Base-by-base conservation (phyloP, 64 coral and sea anemone genomes). In the Stichodactyla mertensii region DNA sequence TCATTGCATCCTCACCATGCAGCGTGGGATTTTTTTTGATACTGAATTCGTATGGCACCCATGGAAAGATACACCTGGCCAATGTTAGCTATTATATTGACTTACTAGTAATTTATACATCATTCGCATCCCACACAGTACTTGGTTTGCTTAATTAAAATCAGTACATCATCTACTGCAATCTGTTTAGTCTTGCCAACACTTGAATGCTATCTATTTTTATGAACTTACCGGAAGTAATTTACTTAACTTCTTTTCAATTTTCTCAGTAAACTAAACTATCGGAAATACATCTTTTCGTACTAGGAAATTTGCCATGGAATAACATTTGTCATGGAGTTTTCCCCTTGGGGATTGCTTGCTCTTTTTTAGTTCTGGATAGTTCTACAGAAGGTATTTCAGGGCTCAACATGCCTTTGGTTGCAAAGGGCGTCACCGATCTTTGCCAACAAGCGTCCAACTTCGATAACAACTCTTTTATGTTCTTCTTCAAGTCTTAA, bases 381-480 rank as follows among this genome's bases (percentile, higher is more conserved):
- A 20, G 16, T 8, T 69, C 14, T 3, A 58, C 9, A 58, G 56
- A 15, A 58, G 5, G 8, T 11, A 58, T 71, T 19, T 79, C 31
- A 51, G 4, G 77, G 77, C 19, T 15, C 22, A 4, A 79, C 9
- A 51, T 52, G 31, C 54, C 78, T 81, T 16, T 81, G 36, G 11
- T 81, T 22, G 51, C 14, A 54, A 14, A 81, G 78, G 78, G 78
- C 78, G 78, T 81, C 78, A 20, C 78, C 78, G 5, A 81, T 81
- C 53, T 81, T 52, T 22, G 78, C 78, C 51, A 81, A 55, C 26
- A 81, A 53, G 10, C 53, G 36, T 53, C 78, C 78, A 81, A 81
- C 78, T 81, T 81, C 78, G 16, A 55, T 22, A 20, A 81, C n/a
- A 31, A 6, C 51, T 81, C 54, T 81, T 55, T n/a, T 81, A 5